A percentile compares a stretch with the other conserved stretches of the same genome.
Conservation (phyloP, 2,797 vertebrate species). For the Masticophis lateralis region DNA sequence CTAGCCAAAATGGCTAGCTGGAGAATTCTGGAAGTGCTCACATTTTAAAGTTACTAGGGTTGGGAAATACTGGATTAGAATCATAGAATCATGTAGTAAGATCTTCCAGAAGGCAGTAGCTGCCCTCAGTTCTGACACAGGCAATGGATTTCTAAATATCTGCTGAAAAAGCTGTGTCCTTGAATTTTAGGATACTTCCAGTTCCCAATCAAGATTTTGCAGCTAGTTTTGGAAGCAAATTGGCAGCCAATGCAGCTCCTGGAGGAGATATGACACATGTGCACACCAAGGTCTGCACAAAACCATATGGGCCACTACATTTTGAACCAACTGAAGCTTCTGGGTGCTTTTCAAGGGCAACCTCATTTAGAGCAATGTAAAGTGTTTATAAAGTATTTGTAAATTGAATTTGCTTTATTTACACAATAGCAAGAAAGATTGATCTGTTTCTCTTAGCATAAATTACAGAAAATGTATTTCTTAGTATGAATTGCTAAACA, state of each 20-base stretch:
- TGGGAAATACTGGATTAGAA: not conserved
- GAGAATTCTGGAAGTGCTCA: not conserved
- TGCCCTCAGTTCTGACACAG: not conserved
- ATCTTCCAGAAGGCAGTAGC: not conserved
- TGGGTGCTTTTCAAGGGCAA: not conserved
- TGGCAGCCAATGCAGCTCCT: not conserved
- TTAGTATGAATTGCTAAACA: not conserved
- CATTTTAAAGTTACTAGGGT: not conserved
- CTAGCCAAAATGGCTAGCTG: not conserved
- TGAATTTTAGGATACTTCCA: not conserved
- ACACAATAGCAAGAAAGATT: not conserved
- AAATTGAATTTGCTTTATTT: not conserved
- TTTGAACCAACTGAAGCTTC: not conserved
- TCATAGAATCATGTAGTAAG: not conserved
- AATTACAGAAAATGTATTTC: not conserved
- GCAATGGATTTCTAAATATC: not conserved
- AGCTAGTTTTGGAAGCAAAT: not conserved
- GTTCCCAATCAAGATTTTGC: not conserved
- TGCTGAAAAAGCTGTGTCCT: not conserved
- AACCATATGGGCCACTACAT: not conserved
- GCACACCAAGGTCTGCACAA: not conserved
- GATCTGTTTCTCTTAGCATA: not conserved
- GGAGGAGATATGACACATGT: not conserved
- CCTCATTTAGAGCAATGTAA: not conserved
- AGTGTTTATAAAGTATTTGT: not conserved